Conservation (phyloP, 2,888 invertebrate species). For the Malthinus flaveolus region DNA sequence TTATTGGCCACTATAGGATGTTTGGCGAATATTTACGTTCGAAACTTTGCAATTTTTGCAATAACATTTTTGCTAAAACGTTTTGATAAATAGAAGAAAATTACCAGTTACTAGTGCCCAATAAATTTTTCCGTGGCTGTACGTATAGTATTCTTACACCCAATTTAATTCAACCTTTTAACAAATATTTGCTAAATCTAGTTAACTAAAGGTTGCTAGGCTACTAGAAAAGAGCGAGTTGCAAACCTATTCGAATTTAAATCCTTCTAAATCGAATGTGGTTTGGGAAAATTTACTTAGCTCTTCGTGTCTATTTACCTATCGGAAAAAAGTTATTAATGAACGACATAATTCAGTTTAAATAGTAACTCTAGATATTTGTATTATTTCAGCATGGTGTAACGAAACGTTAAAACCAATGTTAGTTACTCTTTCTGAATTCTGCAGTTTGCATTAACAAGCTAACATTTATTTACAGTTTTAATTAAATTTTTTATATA, state of each 20-base stretch:
- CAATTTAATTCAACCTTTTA: slow-evolving; percentile 13
- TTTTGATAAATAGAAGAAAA: no score
- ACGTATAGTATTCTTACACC: neutral
- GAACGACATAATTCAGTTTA: slow-evolving; percentile 10
- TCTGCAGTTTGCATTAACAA: neutral
- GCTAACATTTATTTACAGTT: no score
- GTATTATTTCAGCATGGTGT: neutral
- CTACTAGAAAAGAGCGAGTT: neutral
- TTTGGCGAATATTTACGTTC: no score
- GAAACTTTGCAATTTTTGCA: neutral
- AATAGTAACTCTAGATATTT: slow-evolving; percentile 1
- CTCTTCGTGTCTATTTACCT: slow-evolving; percentile 13
- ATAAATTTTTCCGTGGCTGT: no score
- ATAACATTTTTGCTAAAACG: neutral
- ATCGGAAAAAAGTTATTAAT: slow-evolving; percentile 18
- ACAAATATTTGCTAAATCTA: slow-evolving; percentile 16
- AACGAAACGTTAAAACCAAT: neutral
- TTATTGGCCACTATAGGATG: no score
- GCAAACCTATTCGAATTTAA: slow-evolving; percentile 18
- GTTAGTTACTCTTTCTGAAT: neutral
- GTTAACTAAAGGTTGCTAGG: no score
- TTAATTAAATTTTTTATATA: no score
- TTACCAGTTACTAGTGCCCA: no score
- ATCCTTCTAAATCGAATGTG: slow-evolving; percentile 19
- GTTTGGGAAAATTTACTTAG: slow-evolving; percentile 14